A percentile compares a stretch with the other conserved stretches of the same genome.
These are phyloP conservation scores for Itoplectis maculator DNA, from an alignment of 2,888 invertebrate species.

Conservation along the genomic window DNA sequence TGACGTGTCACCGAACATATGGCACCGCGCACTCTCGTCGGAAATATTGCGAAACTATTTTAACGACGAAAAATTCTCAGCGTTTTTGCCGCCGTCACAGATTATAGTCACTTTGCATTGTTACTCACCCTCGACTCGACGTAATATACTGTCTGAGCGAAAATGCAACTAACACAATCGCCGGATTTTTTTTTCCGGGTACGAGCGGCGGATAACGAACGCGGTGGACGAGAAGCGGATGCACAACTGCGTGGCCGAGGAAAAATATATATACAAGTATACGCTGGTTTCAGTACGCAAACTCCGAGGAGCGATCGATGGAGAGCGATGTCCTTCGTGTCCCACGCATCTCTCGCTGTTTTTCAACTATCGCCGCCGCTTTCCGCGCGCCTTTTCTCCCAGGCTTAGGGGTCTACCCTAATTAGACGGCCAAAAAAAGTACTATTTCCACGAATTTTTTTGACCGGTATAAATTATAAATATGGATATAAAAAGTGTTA, in stretches of 20 bases:
- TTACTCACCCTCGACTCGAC: conserved; percentile 14
- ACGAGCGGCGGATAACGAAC: neutral
- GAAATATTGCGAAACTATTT: too few species aligned
- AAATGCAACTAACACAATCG: neutral
- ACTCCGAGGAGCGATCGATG: conserved; percentile 74
- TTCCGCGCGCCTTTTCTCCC: neutral
- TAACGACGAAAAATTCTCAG: neutral
- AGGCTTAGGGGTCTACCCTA: too few species aligned
- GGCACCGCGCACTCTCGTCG: too few species aligned
- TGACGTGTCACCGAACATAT: too few species aligned
- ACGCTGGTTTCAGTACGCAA: conserved; percentile 68
- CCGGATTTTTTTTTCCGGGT: neutral
- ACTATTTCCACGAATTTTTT: too few species aligned
- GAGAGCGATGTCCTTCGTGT: conserved; percentile 27
- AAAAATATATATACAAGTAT: neutral
- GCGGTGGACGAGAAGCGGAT: neutral
- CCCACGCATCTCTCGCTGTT: conserved; percentile 7
- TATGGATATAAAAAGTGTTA: too few species aligned
- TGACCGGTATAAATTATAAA: too few species aligned
- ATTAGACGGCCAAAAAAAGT: too few species aligned
- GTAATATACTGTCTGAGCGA: neutral
- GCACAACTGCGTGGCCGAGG: neutral
- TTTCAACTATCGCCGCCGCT: conserved; percentile 8
- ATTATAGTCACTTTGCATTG: neutral
- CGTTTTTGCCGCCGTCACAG: neutral